These are phyloP conservation scores for Papilio xuthus DNA, from an alignment of 1,140 invertebrate genomes.

Conservation along the genomic window DNA sequence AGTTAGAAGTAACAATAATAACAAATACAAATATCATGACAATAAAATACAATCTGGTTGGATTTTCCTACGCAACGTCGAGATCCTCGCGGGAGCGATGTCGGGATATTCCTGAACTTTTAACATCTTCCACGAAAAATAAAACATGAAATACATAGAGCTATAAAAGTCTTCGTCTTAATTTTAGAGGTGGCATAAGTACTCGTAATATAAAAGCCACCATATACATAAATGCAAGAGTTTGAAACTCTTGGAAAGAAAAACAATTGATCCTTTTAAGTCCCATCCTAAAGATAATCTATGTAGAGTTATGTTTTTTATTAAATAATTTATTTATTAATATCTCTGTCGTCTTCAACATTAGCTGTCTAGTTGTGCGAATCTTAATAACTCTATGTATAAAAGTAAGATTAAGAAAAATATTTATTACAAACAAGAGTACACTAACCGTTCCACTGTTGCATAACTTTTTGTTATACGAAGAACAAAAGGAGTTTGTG, in stretches of 20 bases:
- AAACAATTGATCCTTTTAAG: too few relatives aligned
- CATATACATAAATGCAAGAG: not conserved
- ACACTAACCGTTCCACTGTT: not conserved
- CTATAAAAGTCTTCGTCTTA: not conserved
- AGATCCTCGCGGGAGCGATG: conserved; percentile 1
- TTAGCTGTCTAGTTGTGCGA: not conserved
- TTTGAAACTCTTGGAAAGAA: too few relatives aligned
- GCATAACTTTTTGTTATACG: not conserved
- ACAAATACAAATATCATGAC: not conserved
- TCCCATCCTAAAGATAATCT: too few relatives aligned
- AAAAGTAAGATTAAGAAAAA: conserved; percentile 5
- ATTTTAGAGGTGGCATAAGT: not conserved
- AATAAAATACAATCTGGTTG: conserved; percentile 15
- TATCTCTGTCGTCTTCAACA: not conserved
- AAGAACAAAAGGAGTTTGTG: not conserved
- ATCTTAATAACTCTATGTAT: not conserved
- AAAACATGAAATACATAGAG: conserved; percentile 12
- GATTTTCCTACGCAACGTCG: not conserved
- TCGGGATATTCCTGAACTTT: conserved; percentile 18
- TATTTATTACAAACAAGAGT: conserved; percentile 2
- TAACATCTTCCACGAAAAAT: conserved; percentile 19
- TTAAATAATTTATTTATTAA: not conserved
- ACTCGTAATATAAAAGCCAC: not conserved
- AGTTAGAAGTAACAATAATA: not conserved
- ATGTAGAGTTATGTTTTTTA: not conserved